phyloP scores from a whole-genome alignment of 2,888 invertebrate species.

The Tetheella fluctuosa region DNA sequence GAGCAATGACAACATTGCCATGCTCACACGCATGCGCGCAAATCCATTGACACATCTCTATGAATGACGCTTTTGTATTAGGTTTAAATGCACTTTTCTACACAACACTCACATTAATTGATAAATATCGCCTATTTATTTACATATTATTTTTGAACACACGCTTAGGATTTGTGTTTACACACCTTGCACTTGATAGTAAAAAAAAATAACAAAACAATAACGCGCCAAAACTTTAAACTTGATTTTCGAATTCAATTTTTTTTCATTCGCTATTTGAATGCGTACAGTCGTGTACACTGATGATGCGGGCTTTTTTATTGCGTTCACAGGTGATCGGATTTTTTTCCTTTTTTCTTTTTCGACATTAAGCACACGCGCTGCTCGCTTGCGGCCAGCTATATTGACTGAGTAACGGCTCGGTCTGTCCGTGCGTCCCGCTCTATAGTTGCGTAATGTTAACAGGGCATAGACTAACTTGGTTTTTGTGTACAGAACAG shows the following conservation, averaged over 20 bases:
- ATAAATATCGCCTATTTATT: not conserved
- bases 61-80: conserved; percentile 56
- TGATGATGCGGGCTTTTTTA: conserved; percentile 36
- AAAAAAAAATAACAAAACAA: not conserved
- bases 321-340: conserved; percentile 38
- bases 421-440: conserved; percentile 63
- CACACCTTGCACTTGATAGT: not conserved
- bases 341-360: conserved; percentile 46
- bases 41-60: conserved; percentile 77
- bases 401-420: conserved; percentile 68
- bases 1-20: conserved; percentile 47
- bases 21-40: conserved; percentile 60
- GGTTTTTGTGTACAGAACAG: conserved; percentile 62
- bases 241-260: not conserved
- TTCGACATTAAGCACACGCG: conserved; percentile 47
- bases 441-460: conserved; percentile 75
- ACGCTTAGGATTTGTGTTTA: not conserved
- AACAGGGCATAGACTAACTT: conserved; percentile 79
- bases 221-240: not conserved
- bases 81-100: conserved; percentile 22
- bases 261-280: conserved; percentile 38
- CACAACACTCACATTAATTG: conserved; percentile 5
- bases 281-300: conserved; percentile 41
- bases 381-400: conserved; percentile 59
- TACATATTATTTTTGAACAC: not conserved